Evolutionary conservation across 2,888 invertebrate species (phyloP), one percentile per base, ranked within the genome.

Genomic region (Agrochola lota): DNA sequence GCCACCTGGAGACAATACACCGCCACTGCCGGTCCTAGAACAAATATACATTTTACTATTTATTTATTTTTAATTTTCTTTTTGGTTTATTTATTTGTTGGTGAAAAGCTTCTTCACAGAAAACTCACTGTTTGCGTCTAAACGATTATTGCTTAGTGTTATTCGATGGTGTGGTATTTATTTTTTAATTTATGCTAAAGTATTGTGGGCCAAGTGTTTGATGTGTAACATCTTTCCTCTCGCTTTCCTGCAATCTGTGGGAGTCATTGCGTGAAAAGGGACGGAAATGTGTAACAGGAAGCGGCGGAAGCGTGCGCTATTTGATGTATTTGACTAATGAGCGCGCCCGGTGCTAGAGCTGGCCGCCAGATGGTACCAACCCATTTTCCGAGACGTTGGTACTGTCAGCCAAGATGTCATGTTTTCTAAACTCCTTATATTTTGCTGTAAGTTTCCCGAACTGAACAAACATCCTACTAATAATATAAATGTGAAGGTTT

Each of bases 1-100:
- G 0, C 96, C 96, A 3, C 93, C 96, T 43, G 97, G 97, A 0
- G 97, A 96, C 81, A 97, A 82, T 62, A 97, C 96, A 20, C 96
- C 96, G 40, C 96, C 97, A 74, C 95, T 94, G 60, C 93, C 92
- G 46, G 95, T 90, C 77, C 96, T 95, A 90, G 0, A 86, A 77
- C 72, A 83, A 73, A 35, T 69, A 69, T 55, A 35, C 35, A 69
- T 69, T 69, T 35, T 17, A 69, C 9, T 69, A 60, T 57, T n/a
- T 57, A 55, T 55, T 23, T 20, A 26, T 17, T 11, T 7, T 35
- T 35, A 35, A 35, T 35, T 35, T 35, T 0, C 1, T 26, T 66
- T 26, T 9, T 17, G 8, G 11, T 40, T 64, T 15, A 40, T 40
- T 40, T 64, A 1, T 49, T 30, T 23, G 1, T 67, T 26, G 20